These are phyloP conservation scores for Centropyge bicolor DNA, from an alignment of 2,797 vertebrate species.

Conservation along the genomic window DNA sequence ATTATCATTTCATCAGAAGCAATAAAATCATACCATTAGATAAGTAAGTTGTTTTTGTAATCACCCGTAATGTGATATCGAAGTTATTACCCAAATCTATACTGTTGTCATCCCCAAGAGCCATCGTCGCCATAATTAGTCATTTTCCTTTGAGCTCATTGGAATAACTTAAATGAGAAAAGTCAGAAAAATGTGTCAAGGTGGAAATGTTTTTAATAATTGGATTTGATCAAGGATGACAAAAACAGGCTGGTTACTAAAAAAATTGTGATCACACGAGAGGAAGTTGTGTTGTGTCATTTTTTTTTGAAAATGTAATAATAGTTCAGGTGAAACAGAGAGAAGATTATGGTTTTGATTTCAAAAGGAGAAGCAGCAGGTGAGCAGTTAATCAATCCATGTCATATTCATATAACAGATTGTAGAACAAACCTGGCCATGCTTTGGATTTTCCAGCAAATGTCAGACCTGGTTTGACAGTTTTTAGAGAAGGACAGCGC, in stretches of 20 bases:
- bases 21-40: constrained; percentile 15
- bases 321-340: constrained; percentile 6
- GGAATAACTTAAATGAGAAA: constrained; percentile 19
- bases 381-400: constrained; percentile 23
- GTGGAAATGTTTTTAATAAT: constrained; percentile 31
- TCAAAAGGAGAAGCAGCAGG: not conserved
- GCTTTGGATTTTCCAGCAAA: constrained; percentile 25
- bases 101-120: constrained; percentile 3
- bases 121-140: constrained; percentile 7
- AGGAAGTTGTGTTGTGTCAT: not conserved
- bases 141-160: constrained; percentile 4
- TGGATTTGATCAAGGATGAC: constrained; percentile 40
- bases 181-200: not conserved
- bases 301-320: not conserved
- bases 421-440: constrained; percentile 19
- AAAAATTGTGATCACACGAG: constrained; percentile 2
- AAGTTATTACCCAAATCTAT: constrained; percentile 24
- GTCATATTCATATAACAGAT: not conserved
- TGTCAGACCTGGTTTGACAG: constrained; percentile 19
- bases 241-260: constrained; percentile 25
- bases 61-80: constrained; percentile 6
- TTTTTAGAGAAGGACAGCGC: constrained; percentile 23
- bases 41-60: constrained; percentile 15
- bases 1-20: constrained; percentile 31
- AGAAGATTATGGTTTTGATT: constrained; percentile 1